These are phyloP conservation scores for Nyctibius grandis DNA, from an alignment of 2,797 vertebrate species.

Conservation along the genomic window DNA sequence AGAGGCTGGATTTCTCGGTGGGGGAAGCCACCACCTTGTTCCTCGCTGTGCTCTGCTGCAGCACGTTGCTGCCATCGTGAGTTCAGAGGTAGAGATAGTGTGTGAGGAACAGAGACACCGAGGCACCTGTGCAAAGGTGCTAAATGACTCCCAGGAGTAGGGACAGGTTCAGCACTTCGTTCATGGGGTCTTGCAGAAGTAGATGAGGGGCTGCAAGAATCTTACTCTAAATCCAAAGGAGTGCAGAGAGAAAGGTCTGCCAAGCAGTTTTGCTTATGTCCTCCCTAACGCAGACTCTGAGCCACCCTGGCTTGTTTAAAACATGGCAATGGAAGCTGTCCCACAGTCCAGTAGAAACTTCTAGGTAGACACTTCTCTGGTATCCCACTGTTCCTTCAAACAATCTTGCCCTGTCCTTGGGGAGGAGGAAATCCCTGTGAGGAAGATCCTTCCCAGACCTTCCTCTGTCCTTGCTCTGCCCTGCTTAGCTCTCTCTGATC, in stretches of 20 bases:
- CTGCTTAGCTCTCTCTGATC: neutral
- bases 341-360: neutral
- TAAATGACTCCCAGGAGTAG: rapidly evolving
- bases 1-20: neutral
- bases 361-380: rapidly evolving
- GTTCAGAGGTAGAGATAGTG: neutral
- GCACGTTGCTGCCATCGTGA: conserved; percentile 47
- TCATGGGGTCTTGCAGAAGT: neutral
- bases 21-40: neutral
- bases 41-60: neutral
- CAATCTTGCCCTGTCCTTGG: neutral
- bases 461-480: neutral
- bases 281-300: rapidly evolving
- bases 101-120: neutral
- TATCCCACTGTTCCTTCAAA: neutral
- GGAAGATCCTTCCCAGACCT: neutral
- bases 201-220: neutral
- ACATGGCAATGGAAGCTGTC: neutral
- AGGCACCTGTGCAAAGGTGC: neutral
- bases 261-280: neutral
- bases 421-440: neutral
- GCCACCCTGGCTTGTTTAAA: neutral
- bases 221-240: neutral
- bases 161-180: rapidly evolving
- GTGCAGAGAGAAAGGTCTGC: neutral